Percentiles rank a stretch among this genome's conserved stretches.
phyloP scores from a whole-genome alignment of 2,113 vertebrate genomes.

The Pleuronectes platessa region DNA sequence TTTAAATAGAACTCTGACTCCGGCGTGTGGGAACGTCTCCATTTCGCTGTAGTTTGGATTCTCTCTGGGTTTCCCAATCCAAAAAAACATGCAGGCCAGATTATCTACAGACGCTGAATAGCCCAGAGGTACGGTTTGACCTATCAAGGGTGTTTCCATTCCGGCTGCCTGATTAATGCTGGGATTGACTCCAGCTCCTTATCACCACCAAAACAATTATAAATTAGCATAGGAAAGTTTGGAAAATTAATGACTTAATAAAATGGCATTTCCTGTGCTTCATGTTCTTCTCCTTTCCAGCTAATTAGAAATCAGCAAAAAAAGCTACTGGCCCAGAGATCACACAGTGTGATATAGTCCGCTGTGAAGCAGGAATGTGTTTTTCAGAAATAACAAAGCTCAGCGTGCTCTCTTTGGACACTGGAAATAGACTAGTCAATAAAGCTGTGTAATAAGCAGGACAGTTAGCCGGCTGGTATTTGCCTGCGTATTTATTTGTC shows the following conservation, averaged over 20 bases:
- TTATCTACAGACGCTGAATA: conserved; percentile 7
- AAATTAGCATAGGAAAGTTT: conserved; percentile 16
- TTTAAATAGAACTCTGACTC: background rate
- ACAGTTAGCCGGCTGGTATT: conserved; percentile 6
- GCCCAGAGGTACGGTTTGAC: conserved; percentile 2
- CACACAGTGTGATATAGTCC: conserved; percentile 25
- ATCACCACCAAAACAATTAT: background rate
- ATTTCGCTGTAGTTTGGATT: conserved; percentile 1
- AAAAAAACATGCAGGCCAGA: conserved; percentile 14
- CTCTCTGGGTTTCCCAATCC: conserved; percentile 8
- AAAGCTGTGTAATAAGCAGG: conserved; percentile 49
- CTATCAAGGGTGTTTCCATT: conserved; percentile 3
- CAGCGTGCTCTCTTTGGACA: conserved; percentile 46
- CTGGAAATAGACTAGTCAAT: conserved; percentile 54
- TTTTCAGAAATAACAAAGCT: conserved; percentile 56
- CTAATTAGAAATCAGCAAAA: conserved; percentile 35
- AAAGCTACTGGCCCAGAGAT: conserved; percentile 1
- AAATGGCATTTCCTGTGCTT: conserved; percentile 5
- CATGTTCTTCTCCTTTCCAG: background rate
- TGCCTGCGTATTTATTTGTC: conserved; percentile 35
- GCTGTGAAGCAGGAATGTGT: conserved; percentile 18
- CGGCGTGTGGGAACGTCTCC: background rate
- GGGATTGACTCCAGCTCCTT: conserved; percentile 14
- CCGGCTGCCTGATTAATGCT: conserved; percentile 13
- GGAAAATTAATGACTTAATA: conserved; percentile 18